These are phyloP conservation scores for Denticeps clupeoides DNA, from an alignment of 2,797 vertebrate genomes.

Conservation along the genomic window DNA sequence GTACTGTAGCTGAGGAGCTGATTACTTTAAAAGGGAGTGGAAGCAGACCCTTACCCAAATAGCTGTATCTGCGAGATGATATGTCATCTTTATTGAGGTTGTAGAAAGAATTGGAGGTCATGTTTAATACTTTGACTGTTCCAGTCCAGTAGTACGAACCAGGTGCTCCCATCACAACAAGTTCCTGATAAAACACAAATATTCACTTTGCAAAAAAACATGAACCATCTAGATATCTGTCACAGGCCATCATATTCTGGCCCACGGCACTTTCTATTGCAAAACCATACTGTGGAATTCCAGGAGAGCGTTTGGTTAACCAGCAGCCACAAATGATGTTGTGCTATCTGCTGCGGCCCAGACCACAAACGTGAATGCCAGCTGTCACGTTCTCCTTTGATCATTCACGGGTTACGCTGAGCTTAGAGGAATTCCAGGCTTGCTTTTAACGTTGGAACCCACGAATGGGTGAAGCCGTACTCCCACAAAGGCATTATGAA, in stretches of 20 bases:
- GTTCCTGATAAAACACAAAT: slow-evolving; percentile 79
- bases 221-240: neutral
- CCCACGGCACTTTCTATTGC: neutral
- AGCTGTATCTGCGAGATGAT: slow-evolving; percentile 81
- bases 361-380: slow-evolving; percentile 29
- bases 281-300: slow-evolving; percentile 8
- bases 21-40: no score
- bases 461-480: no score
- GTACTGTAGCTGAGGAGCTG: neutral
- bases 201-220: neutral
- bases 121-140: slow-evolving; percentile 90
- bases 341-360: slow-evolving; percentile 47
- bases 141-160: slow-evolving; percentile 98
- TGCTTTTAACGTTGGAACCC: no score
- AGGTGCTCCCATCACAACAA: slow-evolving; percentile 94
- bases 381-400: slow-evolving; percentile 35
- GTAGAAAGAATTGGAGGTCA: slow-evolving; percentile 81
- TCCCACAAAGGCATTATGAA: no score
- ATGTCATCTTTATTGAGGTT: slow-evolving; percentile 73
- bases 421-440: no score
- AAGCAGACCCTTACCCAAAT: slow-evolving; percentile 71
- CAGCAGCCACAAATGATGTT: slow-evolving; percentile 47
- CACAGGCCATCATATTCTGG: neutral
- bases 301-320: slow-evolving; percentile 46
- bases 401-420: slow-evolving; percentile 18